Evolutionary conservation across 2,797 vertebrate species (phyloP), one percentile per base, ranked within the genome.

Genomic region (Melanotaenia parkinsoni): DNA sequence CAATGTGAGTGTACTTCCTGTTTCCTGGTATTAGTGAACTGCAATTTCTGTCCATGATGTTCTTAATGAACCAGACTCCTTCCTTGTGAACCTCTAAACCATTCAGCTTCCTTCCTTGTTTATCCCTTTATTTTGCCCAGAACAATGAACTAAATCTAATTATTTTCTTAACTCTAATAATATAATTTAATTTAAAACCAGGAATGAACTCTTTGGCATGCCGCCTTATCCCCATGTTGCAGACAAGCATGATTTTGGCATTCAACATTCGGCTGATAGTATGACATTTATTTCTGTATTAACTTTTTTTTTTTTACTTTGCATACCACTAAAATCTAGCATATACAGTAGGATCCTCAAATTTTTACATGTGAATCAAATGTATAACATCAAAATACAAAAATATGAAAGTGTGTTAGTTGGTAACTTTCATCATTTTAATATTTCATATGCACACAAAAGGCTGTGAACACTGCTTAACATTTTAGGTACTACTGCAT

Each of bases 1-100:
- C 86, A 81, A 80, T 58, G 64, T 77, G 74, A 76, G 89, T 80
- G 47, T 70, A 87, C 89, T 70, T 80, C 58, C 62, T 82, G 79
- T 81, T 72, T 84, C 67, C 63, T 77, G 67, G 57, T 51, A 62
- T 61, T 59, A 53, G 75, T 65, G 38, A 74, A 68, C 57, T 72
- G 70, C 76, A 69, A 57, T 65, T 22, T 77, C 63, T 79, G 54
- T 77, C 66, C 28, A 13, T 28, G 53, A 61, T 30, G 11, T 6
- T 54, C 54, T 57, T 13, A 53, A 73, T 51, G 30, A 59, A 54
- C 30, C 70, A 75, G 13, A 63, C 20, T 64, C 37, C 61, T 66
- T 14, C 37, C 10, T 64, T 53, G 37, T 63, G 12, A 14, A 13
- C 59, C 40, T 70, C 16, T 57, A 32, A 56, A 57, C 12, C 22